Conservation (phyloP, 2,888 invertebrate species). For the Microplitis manilae region DNA sequence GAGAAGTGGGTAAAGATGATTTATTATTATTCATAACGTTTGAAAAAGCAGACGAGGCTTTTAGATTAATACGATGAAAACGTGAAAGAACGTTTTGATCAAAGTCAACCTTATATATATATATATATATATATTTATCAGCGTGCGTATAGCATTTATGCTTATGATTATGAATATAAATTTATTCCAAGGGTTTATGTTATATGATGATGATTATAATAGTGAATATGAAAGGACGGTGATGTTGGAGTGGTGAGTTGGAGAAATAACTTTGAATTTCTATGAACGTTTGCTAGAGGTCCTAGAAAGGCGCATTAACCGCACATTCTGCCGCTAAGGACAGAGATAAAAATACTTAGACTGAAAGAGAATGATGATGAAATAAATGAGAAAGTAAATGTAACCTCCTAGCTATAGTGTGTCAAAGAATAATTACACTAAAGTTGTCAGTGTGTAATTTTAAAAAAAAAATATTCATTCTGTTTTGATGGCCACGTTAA, state of each 20-base stretch:
- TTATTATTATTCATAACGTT: slow-evolving; percentile 21
- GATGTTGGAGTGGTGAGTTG: slow-evolving; percentile 2
- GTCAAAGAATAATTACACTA: background rate
- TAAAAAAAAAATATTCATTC: background rate
- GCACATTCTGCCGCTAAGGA: slow-evolving; percentile 5
- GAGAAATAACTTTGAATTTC: slow-evolving; percentile 23
- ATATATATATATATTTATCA: slow-evolving; percentile 13
- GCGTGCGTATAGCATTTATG: slow-evolving; percentile 61
- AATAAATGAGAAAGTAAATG: slow-evolving; percentile 8
- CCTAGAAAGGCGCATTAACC: slow-evolving; percentile 7
- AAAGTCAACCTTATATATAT: slow-evolving; percentile 43
- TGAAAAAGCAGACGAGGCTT: slow-evolving; percentile 36
- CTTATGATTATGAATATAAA: slow-evolving; percentile 67
- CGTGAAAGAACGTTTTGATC: slow-evolving; percentile 57
- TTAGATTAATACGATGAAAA: slow-evolving; percentile 64
- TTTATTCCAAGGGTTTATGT: slow-evolving; percentile 62
- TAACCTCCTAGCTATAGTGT: background rate
- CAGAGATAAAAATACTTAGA: slow-evolving; percentile 29
- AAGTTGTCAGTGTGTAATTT: background rate
- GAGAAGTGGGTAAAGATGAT: slow-evolving; percentile 15
- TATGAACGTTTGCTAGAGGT: background rate
- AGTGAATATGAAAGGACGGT: slow-evolving; percentile 26
- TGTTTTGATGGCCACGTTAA: background rate
- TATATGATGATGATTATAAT: slow-evolving; percentile 55
- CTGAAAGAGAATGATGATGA: background rate